Percentiles rank a stretch among this genome's conserved stretches.
Evolutionary conservation across 2,797 vertebrate genomes (phyloP).

Genomic region (Austrolebias charrua): DNA sequence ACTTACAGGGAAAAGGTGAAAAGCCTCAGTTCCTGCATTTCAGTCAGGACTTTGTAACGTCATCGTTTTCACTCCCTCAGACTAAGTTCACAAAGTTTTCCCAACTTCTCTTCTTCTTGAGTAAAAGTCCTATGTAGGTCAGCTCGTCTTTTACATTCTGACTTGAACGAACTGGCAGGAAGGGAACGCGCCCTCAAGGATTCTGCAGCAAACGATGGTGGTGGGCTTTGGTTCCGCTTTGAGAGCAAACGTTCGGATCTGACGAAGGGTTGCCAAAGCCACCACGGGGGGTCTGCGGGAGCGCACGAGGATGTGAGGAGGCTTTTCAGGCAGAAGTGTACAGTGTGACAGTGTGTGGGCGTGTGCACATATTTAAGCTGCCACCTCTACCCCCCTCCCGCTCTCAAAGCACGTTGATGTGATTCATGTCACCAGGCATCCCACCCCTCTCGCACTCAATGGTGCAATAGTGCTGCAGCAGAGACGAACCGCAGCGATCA

Average conservation of each 20-base stretch:
- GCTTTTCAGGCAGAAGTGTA: conserved; percentile 51
- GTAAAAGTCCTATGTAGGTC: conserved; percentile 76
- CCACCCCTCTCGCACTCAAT: conserved; percentile 40
- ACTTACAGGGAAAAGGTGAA: conserved; percentile 23
- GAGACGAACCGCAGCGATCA: conserved; percentile 68
- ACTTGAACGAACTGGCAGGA: conserved; percentile 76
- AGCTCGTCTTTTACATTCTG: conserved; percentile 71
- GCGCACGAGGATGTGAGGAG: conserved; percentile 30
- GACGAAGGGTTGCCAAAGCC: conserved; percentile 72
- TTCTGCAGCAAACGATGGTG: conserved; percentile 62
- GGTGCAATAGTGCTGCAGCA: conserved; percentile 38
- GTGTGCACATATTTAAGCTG: conserved; percentile 32
- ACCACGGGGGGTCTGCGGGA: conserved; percentile 67
- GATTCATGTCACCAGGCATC: conserved; percentile 68
- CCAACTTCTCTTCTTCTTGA: conserved; percentile 14
- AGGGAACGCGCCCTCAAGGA: conserved; percentile 68
- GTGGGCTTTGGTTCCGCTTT: conserved; percentile 75
- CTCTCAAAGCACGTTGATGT: conserved; percentile 56
- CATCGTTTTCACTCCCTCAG: conserved; percentile 37
- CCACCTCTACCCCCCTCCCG: conserved; percentile 29
- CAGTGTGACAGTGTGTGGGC: conserved; percentile 44
- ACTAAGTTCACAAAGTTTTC: conserved; percentile 67
- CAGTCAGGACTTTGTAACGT: conserved; percentile 29
- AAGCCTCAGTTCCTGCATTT: conserved; percentile 23
- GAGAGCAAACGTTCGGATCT: conserved; percentile 75